Percentiles rank a stretch among this genome's conserved stretches.
phyloP scores from a whole-genome alignment of 2,797 vertebrate genomes.

The Heliangelus exortis region DNA sequence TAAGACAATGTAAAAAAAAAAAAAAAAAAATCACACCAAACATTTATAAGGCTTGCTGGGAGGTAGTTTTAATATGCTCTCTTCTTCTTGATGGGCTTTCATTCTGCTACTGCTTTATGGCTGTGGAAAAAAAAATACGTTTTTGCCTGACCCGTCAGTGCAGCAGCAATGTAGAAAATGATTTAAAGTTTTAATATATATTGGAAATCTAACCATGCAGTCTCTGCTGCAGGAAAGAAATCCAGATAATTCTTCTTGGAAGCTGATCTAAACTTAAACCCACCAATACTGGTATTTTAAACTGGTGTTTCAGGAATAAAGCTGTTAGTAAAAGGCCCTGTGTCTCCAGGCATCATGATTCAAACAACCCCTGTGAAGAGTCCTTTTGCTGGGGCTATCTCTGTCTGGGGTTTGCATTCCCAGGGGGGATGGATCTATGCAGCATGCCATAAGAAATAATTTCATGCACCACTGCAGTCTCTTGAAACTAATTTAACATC shows the following conservation, averaged over 20 bases:
- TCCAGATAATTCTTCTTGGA: not conserved
- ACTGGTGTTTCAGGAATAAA: slow-evolving; percentile 4
- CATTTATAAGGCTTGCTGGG: not conserved
- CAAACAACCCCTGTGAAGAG: not conserved
- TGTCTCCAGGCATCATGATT: slow-evolving; percentile 33
- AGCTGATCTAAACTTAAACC: slow-evolving; percentile 16
- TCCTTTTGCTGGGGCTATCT: slow-evolving; percentile 69
- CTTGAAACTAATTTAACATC: slow-evolving; percentile 83
- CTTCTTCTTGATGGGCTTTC: not conserved
- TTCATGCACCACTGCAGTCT: slow-evolving; percentile 86
- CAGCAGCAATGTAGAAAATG: not conserved
- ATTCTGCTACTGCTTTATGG: not conserved
- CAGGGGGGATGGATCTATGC: slow-evolving; percentile 78
- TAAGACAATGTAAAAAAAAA: not conserved
- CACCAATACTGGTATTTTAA: slow-evolving; percentile 4
- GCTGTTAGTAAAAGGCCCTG: not conserved
- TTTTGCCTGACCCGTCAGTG: not conserved
- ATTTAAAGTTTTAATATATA: slow-evolving; percentile 29
- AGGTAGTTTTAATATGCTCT: not conserved
- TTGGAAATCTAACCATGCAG: slow-evolving; percentile 4
- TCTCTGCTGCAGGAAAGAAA: slow-evolving; percentile 1
- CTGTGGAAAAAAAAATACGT: not conserved
- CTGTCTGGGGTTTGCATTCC: slow-evolving; percentile 68
- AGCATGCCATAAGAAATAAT: slow-evolving; percentile 84
- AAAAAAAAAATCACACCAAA: too few relatives aligned